Conservation (phyloP, 1,140 invertebrate species). For the Drosophila nikananu region DNA sequence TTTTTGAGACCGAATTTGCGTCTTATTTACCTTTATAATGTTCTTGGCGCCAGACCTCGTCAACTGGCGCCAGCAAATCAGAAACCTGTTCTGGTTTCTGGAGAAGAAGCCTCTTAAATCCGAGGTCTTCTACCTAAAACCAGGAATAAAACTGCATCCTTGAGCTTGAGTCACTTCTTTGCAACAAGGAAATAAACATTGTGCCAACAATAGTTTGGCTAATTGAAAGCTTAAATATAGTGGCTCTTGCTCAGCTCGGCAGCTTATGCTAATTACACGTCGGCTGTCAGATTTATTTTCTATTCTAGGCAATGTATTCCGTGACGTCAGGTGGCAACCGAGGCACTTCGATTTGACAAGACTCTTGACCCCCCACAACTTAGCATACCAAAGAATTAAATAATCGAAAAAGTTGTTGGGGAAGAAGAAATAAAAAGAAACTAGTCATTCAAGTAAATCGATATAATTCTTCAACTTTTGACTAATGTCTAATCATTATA, state of each 20-base stretch:
- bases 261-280: slow-evolving; percentile 32
- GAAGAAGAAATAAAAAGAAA: slow-evolving; percentile 1
- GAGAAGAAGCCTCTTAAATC: slow-evolving; percentile 5
- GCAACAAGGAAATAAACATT: slow-evolving; percentile 15
- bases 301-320: slow-evolving; percentile 1
- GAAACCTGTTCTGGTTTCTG: slow-evolving; percentile 30
- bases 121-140: too few relatives aligned
- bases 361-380: slow-evolving; percentile 30
- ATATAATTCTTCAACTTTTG: slow-evolving; percentile 11
- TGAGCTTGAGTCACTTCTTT: background rate
- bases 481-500: slow-evolving; percentile 15
- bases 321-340: slow-evolving; percentile 36
- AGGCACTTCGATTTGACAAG: slow-evolving; percentile 16
- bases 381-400: slow-evolving; percentile 15
- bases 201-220: slow-evolving; percentile 7
- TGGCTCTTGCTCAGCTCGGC: background rate
- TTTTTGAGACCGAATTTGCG: slow-evolving; percentile 10
- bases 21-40: slow-evolving; percentile 54
- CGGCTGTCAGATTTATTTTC: slow-evolving; percentile 27
- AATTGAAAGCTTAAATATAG: slow-evolving; percentile 45
- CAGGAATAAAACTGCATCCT: background rate
- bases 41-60: slow-evolving; percentile 44
- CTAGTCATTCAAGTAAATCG: slow-evolving; percentile 8
- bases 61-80: slow-evolving; percentile 15
- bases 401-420: background rate